Base-by-base conservation (phyloP, 2,888 invertebrate genomes). In the Cryptosula pallasiana region DNA sequence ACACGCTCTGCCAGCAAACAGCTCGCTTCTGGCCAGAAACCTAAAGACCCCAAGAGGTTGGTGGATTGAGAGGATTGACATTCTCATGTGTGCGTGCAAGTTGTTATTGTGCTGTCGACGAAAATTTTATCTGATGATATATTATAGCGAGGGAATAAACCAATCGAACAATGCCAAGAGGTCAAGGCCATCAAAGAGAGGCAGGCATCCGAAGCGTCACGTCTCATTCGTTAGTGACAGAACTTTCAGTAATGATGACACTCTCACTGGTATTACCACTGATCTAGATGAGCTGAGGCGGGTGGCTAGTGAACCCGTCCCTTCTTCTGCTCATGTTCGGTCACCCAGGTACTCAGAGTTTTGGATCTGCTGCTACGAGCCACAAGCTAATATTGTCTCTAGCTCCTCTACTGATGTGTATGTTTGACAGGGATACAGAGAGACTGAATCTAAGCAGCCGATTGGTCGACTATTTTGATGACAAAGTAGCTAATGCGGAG, bases 201-300 rank as follows among this genome's bases (percentile, higher is more conserved):
- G 16, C 3, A 63, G 63, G 34, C 27, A 27, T 16, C 5, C 63
- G 3, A 63, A 63, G 32, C 63, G 63, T 34, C 63, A 63, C 63
- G 63, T 63, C 5, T 63, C 63, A 27, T 63, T 63, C 27, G 63
- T 63, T 55, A 76, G 75, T 45, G 76, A 76, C 72, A 72, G 75
- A 9, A 72, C 72, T 27, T 70, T 76, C 5, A 73, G 75, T 13
- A 74, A 76, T 45, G 70, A 55, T 1, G 69, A 71, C 58, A 63
- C 63, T 9, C 27, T 27, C 2, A 32, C 20, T 63, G 63, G 32
- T 32, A 34, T 63, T 32, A 27, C 20, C 34, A 29, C 63, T 13
- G 29, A 27, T 63, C 29, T 32, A 32, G 13, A 32, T 63, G 63
- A 63, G 27, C 34, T 32, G 9, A 20, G 9, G 5, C 9, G 45